phyloP scores from a whole-genome alignment of 1,140 invertebrate genomes.

The Diachasma alloeum region DNA sequence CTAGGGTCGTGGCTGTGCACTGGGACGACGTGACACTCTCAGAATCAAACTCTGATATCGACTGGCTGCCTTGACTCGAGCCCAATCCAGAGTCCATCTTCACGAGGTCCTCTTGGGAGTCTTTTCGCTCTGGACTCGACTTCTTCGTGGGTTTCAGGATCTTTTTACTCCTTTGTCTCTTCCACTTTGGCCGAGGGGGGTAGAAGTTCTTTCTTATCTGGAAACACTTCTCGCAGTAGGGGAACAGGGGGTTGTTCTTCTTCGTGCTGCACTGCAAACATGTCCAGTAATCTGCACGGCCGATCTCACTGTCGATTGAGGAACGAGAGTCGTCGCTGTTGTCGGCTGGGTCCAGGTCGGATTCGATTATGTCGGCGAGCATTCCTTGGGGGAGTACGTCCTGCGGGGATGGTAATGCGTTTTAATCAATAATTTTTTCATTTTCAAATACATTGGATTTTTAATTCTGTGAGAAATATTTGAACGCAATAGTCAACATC shows the following conservation, averaged over 20 bases:
- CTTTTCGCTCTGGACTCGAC: neutral
- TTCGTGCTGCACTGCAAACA: slow-evolving; percentile 70
- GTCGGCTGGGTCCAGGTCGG: slow-evolving; percentile 50
- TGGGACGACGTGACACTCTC: neutral
- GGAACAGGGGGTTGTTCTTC: slow-evolving; percentile 72
- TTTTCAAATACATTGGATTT: too few species aligned
- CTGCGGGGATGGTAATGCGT: neutral
- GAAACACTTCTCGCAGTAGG: slow-evolving; percentile 75
- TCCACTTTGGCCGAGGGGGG: slow-evolving; percentile 69
- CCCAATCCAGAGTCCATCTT: slow-evolving; percentile 45
- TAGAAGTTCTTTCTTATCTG: slow-evolving; percentile 73
- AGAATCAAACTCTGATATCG: slow-evolving; percentile 16
- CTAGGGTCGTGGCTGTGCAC: neutral
- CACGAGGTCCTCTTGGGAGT: slow-evolving; percentile 25
- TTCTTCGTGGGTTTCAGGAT: neutral
- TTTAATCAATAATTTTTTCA: too few species aligned
- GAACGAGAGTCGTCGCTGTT: slow-evolving; percentile 67
- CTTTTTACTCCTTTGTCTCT: slow-evolving; percentile 37
- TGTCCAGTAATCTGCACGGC: slow-evolving; percentile 68
- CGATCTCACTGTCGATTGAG: slow-evolving; percentile 66
- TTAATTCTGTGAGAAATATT: too few species aligned
- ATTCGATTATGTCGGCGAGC: slow-evolving; percentile 33
- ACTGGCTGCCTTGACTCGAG: slow-evolving; percentile 40
- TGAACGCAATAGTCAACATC: too few species aligned
- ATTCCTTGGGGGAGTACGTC: neutral